These are phyloP conservation scores for Clitarchus hookeri DNA, from an alignment of 2,888 invertebrate species.

Conservation along the genomic window DNA sequence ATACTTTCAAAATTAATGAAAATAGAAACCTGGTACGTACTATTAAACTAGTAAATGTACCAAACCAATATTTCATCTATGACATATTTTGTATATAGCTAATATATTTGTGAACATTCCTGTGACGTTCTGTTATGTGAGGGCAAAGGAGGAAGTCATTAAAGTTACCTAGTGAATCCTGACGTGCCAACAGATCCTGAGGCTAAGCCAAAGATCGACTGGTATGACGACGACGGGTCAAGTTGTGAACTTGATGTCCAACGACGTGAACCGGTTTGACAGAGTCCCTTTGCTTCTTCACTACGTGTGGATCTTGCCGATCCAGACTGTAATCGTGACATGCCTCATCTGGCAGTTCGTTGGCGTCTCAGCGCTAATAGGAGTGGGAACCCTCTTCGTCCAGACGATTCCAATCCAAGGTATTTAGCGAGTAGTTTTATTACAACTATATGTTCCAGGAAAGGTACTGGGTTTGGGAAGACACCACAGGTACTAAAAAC, in stretches of 20 bases:
- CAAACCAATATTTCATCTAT: no score
- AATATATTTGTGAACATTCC: no score
- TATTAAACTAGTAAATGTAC: no score
- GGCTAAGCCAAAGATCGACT: slow-evolving; percentile 62
- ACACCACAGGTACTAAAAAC: no score
- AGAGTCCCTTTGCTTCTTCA: slow-evolving; percentile 58
- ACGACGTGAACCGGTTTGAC: slow-evolving; percentile 62
- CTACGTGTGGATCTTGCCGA: slow-evolving; percentile 60
- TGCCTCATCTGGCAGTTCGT: slow-evolving; percentile 62
- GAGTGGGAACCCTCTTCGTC: slow-evolving; percentile 61
- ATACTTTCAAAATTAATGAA: no score
- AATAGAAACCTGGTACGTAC: no score
- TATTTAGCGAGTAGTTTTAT: slow-evolving; percentile 23
- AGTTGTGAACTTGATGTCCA: slow-evolving; percentile 61
- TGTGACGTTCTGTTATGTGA: no score
- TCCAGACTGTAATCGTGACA: slow-evolving; percentile 66
- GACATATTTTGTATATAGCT: no score
- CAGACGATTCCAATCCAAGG: slow-evolving; percentile 43
- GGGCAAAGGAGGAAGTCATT: no score
- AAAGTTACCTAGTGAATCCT: no score
- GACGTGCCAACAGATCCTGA: slow-evolving; percentile 52
- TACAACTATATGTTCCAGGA: no score
- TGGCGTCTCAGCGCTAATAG: slow-evolving; percentile 63
- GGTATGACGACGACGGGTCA: slow-evolving; percentile 64
- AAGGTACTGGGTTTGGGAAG: no score